Evolutionary conservation across 2,888 invertebrate species (phyloP).

Genomic region (Ischnura elegans): DNA sequence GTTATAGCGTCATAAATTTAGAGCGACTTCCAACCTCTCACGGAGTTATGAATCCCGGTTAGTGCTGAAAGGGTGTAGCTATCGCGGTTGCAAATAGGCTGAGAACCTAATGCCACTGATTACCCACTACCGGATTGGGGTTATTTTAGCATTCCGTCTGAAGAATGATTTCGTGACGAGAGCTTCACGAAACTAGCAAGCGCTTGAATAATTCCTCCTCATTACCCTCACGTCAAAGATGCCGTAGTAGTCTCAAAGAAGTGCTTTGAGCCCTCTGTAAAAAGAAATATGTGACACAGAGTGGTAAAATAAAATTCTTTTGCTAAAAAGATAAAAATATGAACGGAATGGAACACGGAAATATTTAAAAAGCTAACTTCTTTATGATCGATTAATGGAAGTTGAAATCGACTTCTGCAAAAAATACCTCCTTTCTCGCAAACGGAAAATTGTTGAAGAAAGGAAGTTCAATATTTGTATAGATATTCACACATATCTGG

Average conservation of each 20-base stretch:
- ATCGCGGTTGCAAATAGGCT: background rate
- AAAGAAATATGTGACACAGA: background rate
- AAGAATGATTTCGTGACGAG: constrained; percentile 2
- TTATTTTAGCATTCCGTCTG: constrained; percentile 21
- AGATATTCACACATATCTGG: too few species aligned
- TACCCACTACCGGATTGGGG: background rate
- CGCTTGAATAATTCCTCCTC: constrained; percentile 2
- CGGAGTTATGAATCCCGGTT: background rate
- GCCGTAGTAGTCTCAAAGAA: background rate
- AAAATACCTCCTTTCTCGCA: background rate
- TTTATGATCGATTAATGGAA: too few species aligned
- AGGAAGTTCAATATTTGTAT: too few species aligned
- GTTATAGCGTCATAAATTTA: background rate
- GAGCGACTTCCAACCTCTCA: background rate
- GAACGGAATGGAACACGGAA: background rate
- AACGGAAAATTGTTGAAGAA: background rate
- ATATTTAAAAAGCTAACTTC: background rate
- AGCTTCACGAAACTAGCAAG: background rate
- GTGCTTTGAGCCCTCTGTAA: background rate
- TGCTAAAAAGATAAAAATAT: too few species aligned
- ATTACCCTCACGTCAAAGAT: background rate
- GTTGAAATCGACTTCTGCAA: too few species aligned
- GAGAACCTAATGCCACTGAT: constrained; percentile 4
- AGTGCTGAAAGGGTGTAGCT: background rate
- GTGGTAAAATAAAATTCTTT: background rate